Conservation (phyloP, 2,888 invertebrate species). For the Notodonta dromedarius region DNA sequence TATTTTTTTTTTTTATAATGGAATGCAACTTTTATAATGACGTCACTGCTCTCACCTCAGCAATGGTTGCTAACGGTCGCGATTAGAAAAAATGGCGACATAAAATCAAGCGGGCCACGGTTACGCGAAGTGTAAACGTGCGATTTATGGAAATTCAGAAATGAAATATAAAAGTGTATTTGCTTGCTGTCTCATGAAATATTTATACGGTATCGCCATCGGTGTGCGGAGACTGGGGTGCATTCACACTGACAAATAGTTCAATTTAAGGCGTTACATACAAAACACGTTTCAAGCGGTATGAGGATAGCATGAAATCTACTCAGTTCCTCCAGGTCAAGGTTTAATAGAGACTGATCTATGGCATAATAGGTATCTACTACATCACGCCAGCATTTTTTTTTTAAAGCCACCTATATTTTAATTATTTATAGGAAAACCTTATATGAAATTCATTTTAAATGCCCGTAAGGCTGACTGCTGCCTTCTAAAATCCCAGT, state of each 20-base stretch:
- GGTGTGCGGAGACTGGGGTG: conserved; percentile 18
- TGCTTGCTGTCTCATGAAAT: conserved; percentile 40
- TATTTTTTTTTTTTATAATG: no score
- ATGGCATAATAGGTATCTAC: no score
- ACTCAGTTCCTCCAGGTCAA: no score
- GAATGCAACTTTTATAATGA: no score
- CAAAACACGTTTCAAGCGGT: no score
- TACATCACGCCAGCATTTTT: no score
- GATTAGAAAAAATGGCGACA: not conserved
- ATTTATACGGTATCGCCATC: conserved; percentile 28
- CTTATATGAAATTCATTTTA: no score
- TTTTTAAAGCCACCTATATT: no score
- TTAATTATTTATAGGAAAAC: no score
- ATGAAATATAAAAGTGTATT: conserved; percentile 42
- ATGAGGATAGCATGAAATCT: no score
- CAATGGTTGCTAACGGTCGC: not conserved
- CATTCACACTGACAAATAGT: conserved; percentile 17
- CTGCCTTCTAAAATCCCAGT: not conserved
- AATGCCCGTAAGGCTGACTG: no score
- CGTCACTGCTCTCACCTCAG: not conserved
- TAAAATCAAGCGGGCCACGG: not conserved
- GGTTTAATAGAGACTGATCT: no score
- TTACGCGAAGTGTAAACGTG: conserved; percentile 23
- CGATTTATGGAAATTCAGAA: conserved; percentile 35
- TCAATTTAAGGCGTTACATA: not conserved